Base-by-base conservation (phyloP, 2,797 vertebrate species). In the Margarornis squamiger region DNA sequence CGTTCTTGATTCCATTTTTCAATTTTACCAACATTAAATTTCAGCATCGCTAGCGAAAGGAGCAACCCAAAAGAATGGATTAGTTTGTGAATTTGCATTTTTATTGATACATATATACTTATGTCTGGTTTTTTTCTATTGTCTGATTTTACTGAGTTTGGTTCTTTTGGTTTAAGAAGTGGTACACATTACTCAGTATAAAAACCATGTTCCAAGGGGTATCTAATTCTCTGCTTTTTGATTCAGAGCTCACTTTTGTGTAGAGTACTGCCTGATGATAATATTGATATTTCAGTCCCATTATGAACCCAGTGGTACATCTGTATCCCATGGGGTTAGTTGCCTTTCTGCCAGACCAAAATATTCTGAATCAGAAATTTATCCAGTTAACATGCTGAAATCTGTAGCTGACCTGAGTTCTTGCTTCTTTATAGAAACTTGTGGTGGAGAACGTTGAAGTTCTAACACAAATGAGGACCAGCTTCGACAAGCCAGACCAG, bases 391-490 rank as follows among this genome's bases (percentile, higher is more conserved):
- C 46, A 9, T 62, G n/a, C 66, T 84, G 57, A 78, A 80, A 59
- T 81, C 54, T 82, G 1, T 81, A 66, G 62, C 86, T 98, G 88
- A 98, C 87, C 39, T 86, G 76, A 83, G 63, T 78, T 90, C 32
- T 96, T 97, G 32, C 52, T 94, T 88, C 55, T 89, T 58, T 96
- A 65, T 63, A 99, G 99, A 99, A 99, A 99, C 98, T 99, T 92
- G 99, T 99, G 93, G 99, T 99, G 80, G 99, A 99, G 92, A 99
- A 99, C 8, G 98, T 99, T 97, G 99, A 99, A 96, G 99, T 99
- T 75, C 96, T 99, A 96, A 99, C 99, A 86, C 99, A 99, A 97
- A 99, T 99, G 99, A 99, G 99, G 98, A 99, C 99, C 92, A 99
- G 99, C 98, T 99, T 99, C 9, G 99, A 99, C 98, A 99, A 99